These are phyloP conservation scores for Pollicipes pollicipes DNA, from an alignment of 1,140 invertebrate genomes.

Conservation along the genomic window DNA sequence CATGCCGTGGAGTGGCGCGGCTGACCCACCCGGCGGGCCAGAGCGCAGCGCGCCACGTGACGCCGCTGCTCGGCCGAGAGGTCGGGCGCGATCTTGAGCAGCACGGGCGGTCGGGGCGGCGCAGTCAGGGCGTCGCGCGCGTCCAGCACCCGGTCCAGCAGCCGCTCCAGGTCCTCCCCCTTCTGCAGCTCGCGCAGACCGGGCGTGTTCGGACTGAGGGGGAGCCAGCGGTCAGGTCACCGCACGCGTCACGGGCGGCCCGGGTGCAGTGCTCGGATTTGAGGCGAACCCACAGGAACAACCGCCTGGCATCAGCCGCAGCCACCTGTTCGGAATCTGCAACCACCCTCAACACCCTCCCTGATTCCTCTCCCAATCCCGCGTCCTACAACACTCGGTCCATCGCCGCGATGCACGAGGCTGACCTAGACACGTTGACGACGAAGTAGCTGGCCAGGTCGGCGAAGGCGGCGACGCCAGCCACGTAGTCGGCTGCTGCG, in stretches of 20 bases:
- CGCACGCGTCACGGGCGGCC: too few species aligned
- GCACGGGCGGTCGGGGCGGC: slow-evolving; percentile 37
- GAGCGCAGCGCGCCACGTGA: slow-evolving; percentile 47
- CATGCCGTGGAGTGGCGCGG: too few species aligned
- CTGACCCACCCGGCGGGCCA: background rate
- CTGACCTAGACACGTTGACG: slow-evolving; percentile 63
- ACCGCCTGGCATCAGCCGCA: background rate
- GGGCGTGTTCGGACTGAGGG: slow-evolving; percentile 66
- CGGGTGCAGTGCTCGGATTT: too few species aligned
- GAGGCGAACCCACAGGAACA: slow-evolving; percentile 2
- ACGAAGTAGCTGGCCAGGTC: slow-evolving; percentile 70
- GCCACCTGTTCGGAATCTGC: too few species aligned
- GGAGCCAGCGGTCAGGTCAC: slow-evolving; percentile 4
- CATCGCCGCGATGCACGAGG: too few species aligned
- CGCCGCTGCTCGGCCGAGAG: slow-evolving; percentile 53
- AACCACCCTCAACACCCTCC: too few species aligned
- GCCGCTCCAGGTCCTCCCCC: slow-evolving; percentile 48
- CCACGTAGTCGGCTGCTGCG: slow-evolving; percentile 58
- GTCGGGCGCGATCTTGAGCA: slow-evolving; percentile 90
- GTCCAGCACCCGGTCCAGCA: slow-evolving; percentile 49
- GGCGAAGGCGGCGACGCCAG: slow-evolving; percentile 55
- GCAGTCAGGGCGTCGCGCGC: slow-evolving; percentile 37
- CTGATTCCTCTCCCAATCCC: too few species aligned
- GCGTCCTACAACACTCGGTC: too few species aligned
- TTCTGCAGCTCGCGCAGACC: slow-evolving; percentile 70